Percentiles rank a stretch among this genome's conserved stretches.
These are phyloP conservation scores for Oncopodura yosiiana DNA, from an alignment of 1,140 invertebrate species.

Conservation along the genomic window DNA sequence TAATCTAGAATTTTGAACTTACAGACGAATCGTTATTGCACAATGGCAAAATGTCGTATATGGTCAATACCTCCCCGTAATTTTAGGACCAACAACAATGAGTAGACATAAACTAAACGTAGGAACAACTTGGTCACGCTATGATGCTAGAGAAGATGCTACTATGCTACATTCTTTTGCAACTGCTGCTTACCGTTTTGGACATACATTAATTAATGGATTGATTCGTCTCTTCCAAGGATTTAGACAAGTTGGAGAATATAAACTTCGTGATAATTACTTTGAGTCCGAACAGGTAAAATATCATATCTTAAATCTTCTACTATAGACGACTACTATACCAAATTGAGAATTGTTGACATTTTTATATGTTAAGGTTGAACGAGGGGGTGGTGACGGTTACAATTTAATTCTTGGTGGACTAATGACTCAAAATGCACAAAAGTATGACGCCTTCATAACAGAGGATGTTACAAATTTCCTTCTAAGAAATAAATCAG, in stretches of 20 bases:
- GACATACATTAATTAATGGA: constrained; percentile 40
- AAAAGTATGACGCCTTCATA: constrained; percentile 84
- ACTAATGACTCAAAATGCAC: constrained; percentile 78
- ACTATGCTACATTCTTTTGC: constrained; percentile 78
- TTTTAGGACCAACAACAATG: constrained; percentile 85
- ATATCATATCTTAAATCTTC: background rate
- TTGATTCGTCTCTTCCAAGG: constrained; percentile 16
- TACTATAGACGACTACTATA: background rate
- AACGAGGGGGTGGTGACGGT: constrained; percentile 2
- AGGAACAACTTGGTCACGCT: constrained; percentile 50
- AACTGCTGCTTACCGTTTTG: constrained; percentile 61
- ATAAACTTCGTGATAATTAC: constrained; percentile 24
- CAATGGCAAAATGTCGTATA: constrained; percentile 86
- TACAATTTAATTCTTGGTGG: constrained; percentile 75
- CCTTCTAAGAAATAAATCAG: constrained; percentile 75
- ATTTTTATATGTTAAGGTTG: background rate
- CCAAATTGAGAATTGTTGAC: background rate
- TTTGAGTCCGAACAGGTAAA: constrained; percentile 18
- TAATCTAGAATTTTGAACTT: constrained; percentile 40
- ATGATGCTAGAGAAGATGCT: constrained; percentile 71
- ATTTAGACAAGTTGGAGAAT: constrained; percentile 3
- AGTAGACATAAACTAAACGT: constrained; percentile 72
- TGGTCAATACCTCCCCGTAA: constrained; percentile 86
- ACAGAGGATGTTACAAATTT: constrained; percentile 88
- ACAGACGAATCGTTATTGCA: constrained; percentile 76